Evolutionary conservation across 37 sponge, comb jelly and placozoan genomes (phyloP), one percentile per base, ranked within the genome.

Genomic region (Spongilla lacustris): DNA sequence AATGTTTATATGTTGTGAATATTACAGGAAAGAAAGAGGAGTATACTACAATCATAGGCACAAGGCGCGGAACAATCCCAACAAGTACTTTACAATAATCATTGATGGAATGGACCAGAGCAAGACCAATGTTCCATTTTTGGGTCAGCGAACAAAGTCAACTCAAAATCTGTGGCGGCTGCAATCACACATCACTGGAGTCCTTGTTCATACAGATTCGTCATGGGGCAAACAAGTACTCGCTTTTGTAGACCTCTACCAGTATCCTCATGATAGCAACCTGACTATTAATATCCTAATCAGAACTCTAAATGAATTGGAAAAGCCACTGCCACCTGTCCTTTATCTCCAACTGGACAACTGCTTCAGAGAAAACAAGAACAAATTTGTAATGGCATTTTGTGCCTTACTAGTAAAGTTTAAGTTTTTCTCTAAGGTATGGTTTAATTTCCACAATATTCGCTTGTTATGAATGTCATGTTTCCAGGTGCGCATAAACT

Each of bases 21-120:
- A 50, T 30, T 48, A 34, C 37, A 91, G 84, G 36, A 50, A 5
- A 31, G 87, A 91, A 67, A 49, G 92, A 11, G 36, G 74, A 21
- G 87, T 87, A 13, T 91, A 91, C 48, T 72, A 86, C 34, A 78
- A 80, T 27, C 92, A 91, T 31, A 29, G 92, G 17, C 81, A 87
- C 70, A 91, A 91, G 26, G 28, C 92, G 0, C 33, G 92, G 2
- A 71, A 37, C 31, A 27, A 87, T 21, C 92, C 92, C 66, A 58
- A 66, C 10, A 91, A 91, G 71, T 91, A 84, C 38, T 6, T 91
- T 37, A 74, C 87, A 3, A 71, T 91, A 0, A 91, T 91, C 4
- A 86, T 91, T n/a, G 87, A 91, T 82, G 87, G 87, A 17, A 91
- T 91, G 91, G 90, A 89, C 69, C 90, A 89, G 69, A 36, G 30